phyloP scores from a whole-genome alignment of 2,888 invertebrate genomes.

The Marasmarcha lunaedactyla region DNA sequence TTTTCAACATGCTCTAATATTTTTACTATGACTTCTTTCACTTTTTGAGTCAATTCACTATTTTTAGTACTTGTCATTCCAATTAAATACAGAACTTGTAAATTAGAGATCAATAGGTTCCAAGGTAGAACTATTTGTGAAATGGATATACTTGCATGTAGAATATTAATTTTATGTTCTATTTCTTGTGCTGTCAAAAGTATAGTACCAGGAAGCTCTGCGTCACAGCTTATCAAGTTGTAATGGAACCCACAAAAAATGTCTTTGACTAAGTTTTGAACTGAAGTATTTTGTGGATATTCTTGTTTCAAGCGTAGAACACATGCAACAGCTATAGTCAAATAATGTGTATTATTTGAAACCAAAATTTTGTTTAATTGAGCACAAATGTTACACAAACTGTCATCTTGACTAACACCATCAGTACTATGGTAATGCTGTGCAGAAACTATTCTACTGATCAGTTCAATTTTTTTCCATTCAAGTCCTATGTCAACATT shows the following conservation, averaged over 20 bases:
- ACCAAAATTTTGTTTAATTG: conserved; percentile 63
- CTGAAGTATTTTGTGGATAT: conserved; percentile 44
- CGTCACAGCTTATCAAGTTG: conserved; percentile 22
- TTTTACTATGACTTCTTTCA: conserved; percentile 42
- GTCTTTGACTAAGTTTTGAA: conserved; percentile 30
- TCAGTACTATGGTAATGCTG: conserved; percentile 30
- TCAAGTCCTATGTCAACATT: conserved; percentile 67
- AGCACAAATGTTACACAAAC: conserved; percentile 64
- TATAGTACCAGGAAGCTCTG: conserved; percentile 40
- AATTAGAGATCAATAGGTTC: conserved; percentile 37
- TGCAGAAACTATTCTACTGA: conserved; percentile 73
- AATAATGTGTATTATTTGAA: conserved; percentile 46
- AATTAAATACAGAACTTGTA: conserved; percentile 52
- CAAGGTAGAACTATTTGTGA: conserved; percentile 37
- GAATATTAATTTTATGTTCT: conserved; percentile 36
- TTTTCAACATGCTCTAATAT: conserved; percentile 30
- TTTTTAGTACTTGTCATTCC: conserved; percentile 37
- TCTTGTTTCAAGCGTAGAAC: conserved; percentile 60
- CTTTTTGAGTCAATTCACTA: conserved; percentile 33
- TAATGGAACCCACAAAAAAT: conserved; percentile 35
- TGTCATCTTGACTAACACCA: conserved; percentile 41
- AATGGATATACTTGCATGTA: conserved; percentile 40
- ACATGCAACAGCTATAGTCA: conserved; percentile 67
- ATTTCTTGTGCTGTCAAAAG: conserved; percentile 43
- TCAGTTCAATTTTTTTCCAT: conserved; percentile 76